Conservation (phyloP, 2,113 vertebrate genomes). For the Tragelaphus imberbis region DNA sequence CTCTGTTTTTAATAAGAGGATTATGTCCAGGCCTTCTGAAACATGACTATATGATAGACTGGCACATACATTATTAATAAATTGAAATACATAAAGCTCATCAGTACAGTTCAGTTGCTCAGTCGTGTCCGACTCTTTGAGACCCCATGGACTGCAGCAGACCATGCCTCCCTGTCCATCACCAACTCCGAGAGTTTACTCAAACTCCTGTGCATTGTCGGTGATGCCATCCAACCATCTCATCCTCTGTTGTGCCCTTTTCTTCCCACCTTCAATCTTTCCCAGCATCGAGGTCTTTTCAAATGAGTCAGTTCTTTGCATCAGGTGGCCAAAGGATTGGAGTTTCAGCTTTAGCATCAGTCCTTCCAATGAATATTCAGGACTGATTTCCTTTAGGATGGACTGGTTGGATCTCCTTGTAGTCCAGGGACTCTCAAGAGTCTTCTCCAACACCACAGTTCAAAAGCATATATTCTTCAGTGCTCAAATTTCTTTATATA, state of each 20-base stretch:
- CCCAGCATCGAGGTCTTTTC: background rate
- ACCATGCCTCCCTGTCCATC: background rate
- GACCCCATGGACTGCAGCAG: background rate
- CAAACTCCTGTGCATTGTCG: background rate
- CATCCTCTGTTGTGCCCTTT: background rate
- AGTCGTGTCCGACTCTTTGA: accelerated
- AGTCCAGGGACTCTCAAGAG: background rate
- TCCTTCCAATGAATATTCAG: background rate
- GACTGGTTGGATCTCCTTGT: background rate
- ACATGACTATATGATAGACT: background rate
- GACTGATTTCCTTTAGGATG: background rate
- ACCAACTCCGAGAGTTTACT: background rate
- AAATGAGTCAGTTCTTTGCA: background rate
- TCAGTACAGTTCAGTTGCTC: background rate
- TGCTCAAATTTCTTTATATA: background rate
- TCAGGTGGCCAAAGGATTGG: background rate
- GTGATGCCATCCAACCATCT: background rate
- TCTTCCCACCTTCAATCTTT: background rate
- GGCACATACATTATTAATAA: background rate
- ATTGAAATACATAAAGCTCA: background rate
- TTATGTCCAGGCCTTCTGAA: background rate
- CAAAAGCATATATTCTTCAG: background rate
- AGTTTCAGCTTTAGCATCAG: background rate
- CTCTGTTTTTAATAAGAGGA: background rate
- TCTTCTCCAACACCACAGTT: background rate